Evolutionary conservation across 2,888 invertebrate species (phyloP).

Genomic region (Brachylomia viminalis): DNA sequence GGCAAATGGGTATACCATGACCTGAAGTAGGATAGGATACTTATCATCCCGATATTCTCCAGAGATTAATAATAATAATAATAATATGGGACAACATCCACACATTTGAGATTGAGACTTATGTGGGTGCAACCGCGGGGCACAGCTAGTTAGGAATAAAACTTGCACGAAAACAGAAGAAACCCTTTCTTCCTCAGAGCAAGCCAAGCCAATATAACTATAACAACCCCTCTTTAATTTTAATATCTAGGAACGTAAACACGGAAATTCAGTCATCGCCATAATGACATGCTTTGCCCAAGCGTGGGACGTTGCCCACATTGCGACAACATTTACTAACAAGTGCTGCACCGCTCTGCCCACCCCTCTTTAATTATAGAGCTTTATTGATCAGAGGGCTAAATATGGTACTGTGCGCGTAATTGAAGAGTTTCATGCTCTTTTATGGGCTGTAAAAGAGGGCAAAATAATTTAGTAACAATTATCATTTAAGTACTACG

Average conservation of each 20-base stretch:
- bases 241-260: conserved; percentile 21
- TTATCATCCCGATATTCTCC: too few species aligned
- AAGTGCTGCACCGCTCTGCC: conserved; percentile 41
- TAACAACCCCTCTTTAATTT: conserved; percentile 1
- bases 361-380: conserved; percentile 55
- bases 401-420: conserved; percentile 21
- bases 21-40: too few species aligned
- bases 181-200: not conserved
- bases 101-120: too few species aligned
- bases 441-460: conserved; percentile 7
- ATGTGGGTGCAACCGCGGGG: too few species aligned
- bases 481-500: not conserved
- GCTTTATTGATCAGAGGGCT: conserved; percentile 54
- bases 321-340: conserved; percentile 65
- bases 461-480: conserved; percentile 1
- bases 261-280: conserved; percentile 40
- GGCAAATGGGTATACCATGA: too few species aligned
- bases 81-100: too few species aligned
- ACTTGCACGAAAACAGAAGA: not conserved
- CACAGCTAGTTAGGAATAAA: not conserved
- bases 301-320: conserved; percentile 63
- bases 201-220: conserved; percentile 4
- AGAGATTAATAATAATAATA: too few species aligned
- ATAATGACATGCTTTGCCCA: conserved; percentile 30
- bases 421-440: conserved; percentile 21